These are phyloP conservation scores for Macrocentrus cingulum DNA, from an alignment of 1,140 invertebrate genomes.

Conservation along the genomic window DNA sequence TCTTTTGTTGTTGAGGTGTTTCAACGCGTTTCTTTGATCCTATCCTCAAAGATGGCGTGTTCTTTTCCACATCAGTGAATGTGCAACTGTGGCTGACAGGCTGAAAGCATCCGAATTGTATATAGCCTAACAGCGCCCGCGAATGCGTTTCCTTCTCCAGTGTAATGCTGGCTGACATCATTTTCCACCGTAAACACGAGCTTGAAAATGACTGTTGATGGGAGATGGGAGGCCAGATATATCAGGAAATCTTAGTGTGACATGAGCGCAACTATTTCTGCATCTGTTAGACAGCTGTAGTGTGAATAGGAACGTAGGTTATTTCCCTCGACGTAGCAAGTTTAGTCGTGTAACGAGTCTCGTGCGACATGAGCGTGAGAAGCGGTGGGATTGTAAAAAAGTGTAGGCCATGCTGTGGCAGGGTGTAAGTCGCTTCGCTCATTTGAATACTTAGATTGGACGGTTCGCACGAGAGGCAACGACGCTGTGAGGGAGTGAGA, in stretches of 20 bases:
- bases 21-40: conserved; percentile 22
- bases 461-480: conserved; percentile 35
- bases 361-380: neutral
- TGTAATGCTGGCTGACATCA: no score
- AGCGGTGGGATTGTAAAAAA: conserved; percentile 41
- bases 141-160: no score
- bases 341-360: neutral
- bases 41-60: conserved; percentile 30
- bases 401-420: conserved; percentile 31
- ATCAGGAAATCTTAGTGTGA: no score
- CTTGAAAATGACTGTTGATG: no score
- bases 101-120: neutral
- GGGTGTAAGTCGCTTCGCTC: conserved; percentile 42
- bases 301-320: no score
- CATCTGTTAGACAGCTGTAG: no score
- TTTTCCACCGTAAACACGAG: no score
- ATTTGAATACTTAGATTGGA: conserved; percentile 62
- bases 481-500: conserved; percentile 27
- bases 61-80: conserved; percentile 26
- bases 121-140: no score
- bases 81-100: neutral
- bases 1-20: neutral
- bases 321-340: neutral
- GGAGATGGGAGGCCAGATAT: no score
- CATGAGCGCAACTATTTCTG: no score